These are phyloP conservation scores for Andricus grossulariae DNA, from an alignment of 1,140 invertebrate genomes.

Conservation along the genomic window DNA sequence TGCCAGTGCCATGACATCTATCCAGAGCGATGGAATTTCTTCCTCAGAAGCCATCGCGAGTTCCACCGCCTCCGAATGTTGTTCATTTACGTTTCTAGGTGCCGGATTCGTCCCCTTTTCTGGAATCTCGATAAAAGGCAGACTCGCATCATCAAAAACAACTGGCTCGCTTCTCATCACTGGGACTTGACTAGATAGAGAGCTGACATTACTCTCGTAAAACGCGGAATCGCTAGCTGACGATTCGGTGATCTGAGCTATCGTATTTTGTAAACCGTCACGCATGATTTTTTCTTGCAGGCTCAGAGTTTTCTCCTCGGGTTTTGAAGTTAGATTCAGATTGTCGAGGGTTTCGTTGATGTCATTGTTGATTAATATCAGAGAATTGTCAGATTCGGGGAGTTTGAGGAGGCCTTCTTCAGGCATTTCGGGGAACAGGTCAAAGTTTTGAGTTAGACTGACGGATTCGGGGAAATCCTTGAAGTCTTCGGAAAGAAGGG, in stretches of 20 bases:
- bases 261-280: slow-evolving; percentile 62
- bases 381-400: neutral
- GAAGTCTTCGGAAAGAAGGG: neutral
- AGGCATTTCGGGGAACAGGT: neutral
- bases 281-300: slow-evolving; percentile 69
- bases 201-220: slow-evolving; percentile 41
- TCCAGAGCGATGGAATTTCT: slow-evolving; percentile 83
- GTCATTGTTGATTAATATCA: neutral
- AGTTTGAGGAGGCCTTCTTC: neutral
- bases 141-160: slow-evolving; percentile 32
- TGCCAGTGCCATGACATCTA: slow-evolving; percentile 79
- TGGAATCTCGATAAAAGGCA: slow-evolving; percentile 54
- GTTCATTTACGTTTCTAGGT: slow-evolving; percentile 41
- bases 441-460: neutral
- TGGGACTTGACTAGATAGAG: slow-evolving; percentile 57
- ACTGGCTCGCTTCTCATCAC: slow-evolving; percentile 52
- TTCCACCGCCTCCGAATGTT: slow-evolving; percentile 80
- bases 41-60: slow-evolving; percentile 84
- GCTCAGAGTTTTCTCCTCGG: slow-evolving; percentile 50
- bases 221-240: slow-evolving; percentile 42
- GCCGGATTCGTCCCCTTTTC: slow-evolving; percentile 37
- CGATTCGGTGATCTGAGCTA: slow-evolving; percentile 60
- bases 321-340: neutral
- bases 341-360: neutral
- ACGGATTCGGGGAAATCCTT: neutral